Base-by-base conservation (phyloP, 2,113 vertebrate species). In the Geococcyx californianus region DNA sequence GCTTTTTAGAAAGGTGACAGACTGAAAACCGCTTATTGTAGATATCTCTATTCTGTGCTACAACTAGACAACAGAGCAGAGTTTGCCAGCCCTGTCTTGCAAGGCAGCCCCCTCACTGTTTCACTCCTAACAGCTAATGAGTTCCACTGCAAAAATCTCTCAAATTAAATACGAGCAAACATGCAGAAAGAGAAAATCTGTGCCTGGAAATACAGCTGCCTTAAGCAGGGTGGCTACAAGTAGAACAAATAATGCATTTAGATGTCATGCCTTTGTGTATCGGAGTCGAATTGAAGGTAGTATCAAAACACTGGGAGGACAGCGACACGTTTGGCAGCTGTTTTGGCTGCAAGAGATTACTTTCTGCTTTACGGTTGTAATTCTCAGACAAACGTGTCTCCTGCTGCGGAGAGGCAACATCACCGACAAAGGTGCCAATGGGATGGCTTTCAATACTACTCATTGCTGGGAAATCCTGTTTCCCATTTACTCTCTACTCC, bases 281-380 rank as follows among this genome's bases (percentile, higher is more conserved):
- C 49, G 49, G 44, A 31, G 25, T 16, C 1, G 33, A 40, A 29
- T 3, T 4, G 23, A 34, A 51, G 42, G 74, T 8, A 34, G 47
- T 16, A 16, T 11, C 13, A 16, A 59, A 45, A 36, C 47, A 60
- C 52, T 13, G 4, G 11, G 34, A 49, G 49, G 45, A 49, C 34
- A 40, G n/a, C 1, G 4, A 17, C 34, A 20, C 4, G 2, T n/a
- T 45, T 24, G 10, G 52, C 66, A 64, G n/a, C 1, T 0, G 16
- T 26, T 21, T 54, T 8, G 47, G 47, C 19, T 49, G n/a, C 13
- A 6, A 12, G 42, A 14, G 15, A 28, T 47, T 1, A 45, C 38
- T 36, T 23, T 33, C 26, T 8, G 31, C n/a, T 42, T 38, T 4
- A 3, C 16, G 59, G 59, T 2, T 31, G 29, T 17, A 69, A 34